These are phyloP conservation scores for Baccha elongata DNA, from an alignment of 2,888 invertebrate species.

Conservation along the genomic window DNA sequence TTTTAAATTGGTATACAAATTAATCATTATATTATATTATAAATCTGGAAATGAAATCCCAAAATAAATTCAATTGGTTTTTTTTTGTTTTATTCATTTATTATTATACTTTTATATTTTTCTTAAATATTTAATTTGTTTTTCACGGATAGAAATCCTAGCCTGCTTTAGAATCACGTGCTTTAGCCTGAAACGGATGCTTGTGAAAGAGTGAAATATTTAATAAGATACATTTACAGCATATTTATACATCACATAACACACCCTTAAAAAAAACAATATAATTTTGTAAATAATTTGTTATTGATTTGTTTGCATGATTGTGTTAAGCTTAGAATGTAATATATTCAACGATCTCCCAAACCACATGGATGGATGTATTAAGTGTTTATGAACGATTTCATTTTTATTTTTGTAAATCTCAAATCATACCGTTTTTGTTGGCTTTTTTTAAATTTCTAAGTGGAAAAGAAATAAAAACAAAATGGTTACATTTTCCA, in stretches of 20 bases:
- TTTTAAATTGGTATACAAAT: not conserved
- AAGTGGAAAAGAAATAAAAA: too few relatives aligned
- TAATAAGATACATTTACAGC: constrained; percentile 15
- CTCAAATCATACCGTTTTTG: not conserved
- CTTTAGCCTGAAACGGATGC: constrained; percentile 53
- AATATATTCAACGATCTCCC: constrained; percentile 30
- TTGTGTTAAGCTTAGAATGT: constrained; percentile 9
- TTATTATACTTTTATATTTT: not conserved
- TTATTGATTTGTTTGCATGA: constrained; percentile 24
- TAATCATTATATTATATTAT: too few relatives aligned
- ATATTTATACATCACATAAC: constrained; percentile 23
- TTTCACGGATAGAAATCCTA: constrained; percentile 32
- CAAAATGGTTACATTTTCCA: too few relatives aligned
- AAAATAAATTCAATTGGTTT: constrained; percentile 7
- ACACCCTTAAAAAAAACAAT: too few relatives aligned
- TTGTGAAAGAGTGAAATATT: constrained; percentile 37
- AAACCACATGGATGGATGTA: constrained; percentile 39
- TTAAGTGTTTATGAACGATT: constrained; percentile 4
- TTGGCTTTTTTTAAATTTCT: not conserved
- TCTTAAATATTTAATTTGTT: constrained; percentile 32
- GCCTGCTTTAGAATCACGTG: constrained; percentile 52
- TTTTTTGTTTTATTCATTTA: not conserved
- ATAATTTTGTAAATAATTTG: not conserved
- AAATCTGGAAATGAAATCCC: constrained; percentile 11
- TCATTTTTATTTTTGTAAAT: not conserved